These are phyloP conservation scores for Crocidura indochinensis DNA, from an alignment of 2,797 vertebrate genomes.

Conservation along the genomic window DNA sequence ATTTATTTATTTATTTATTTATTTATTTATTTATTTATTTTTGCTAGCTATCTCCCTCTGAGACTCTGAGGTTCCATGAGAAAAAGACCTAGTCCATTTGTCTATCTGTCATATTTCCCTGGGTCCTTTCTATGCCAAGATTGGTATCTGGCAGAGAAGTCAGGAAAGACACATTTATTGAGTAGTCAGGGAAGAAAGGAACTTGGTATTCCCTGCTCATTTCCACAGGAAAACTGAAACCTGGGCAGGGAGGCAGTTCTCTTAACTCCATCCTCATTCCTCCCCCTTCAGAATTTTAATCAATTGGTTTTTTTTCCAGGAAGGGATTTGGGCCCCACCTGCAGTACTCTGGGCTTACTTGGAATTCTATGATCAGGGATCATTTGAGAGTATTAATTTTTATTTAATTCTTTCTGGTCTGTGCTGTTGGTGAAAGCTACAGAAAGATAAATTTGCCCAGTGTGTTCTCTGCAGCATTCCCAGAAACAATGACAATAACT, in stretches of 20 bases:
- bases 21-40: background rate
- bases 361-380: no score
- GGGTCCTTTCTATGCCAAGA: background rate
- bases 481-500: background rate
- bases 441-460: background rate
- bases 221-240: background rate
- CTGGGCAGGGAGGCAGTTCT: background rate
- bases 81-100: background rate
- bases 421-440: background rate
- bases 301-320: background rate
- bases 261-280: background rate
- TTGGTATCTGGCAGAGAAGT: background rate
- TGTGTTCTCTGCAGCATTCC: background rate
- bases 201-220: no score
- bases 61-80: background rate
- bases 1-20: no score
- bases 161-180: conserved; percentile 11
- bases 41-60: background rate
- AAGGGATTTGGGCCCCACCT: background rate
- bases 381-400: background rate
- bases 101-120: background rate
- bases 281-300: background rate
- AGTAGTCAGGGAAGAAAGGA: background rate
- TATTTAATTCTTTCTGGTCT: background rate
- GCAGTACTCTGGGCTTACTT: no score